Evolutionary conservation across 2,113 vertebrate species (phyloP).

Genomic region (Pygoscelis antarcticus): DNA sequence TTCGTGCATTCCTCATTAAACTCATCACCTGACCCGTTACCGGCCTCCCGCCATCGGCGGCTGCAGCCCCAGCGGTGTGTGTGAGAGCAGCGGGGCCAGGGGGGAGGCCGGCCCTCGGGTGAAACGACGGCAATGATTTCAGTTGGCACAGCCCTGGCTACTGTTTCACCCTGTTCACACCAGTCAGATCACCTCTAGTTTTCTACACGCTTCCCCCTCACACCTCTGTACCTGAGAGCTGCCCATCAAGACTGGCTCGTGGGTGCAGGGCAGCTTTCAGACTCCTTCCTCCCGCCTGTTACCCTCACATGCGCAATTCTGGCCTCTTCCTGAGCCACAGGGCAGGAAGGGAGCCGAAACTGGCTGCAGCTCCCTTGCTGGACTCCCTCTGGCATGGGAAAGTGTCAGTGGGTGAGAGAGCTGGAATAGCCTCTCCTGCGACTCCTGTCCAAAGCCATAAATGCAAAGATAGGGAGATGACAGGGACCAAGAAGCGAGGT

Average conservation of each 20-base stretch:
- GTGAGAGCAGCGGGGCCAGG: background rate
- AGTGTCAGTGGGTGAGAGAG: constrained; percentile 12
- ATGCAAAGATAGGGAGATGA: background rate
- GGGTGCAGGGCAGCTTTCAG: too few relatives aligned
- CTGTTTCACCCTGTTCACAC: background rate
- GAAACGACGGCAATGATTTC: rapidly evolving
- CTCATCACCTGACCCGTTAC: background rate
- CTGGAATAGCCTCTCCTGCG: background rate
- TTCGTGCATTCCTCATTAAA: rapidly evolving
- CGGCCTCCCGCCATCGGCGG: too few relatives aligned
- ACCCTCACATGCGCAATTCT: rapidly evolving
- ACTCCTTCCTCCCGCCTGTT: background rate
- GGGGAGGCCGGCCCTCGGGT: too few relatives aligned
- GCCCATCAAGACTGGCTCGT: rapidly evolving
- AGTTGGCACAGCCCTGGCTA: rapidly evolving
- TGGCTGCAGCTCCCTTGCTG: background rate
- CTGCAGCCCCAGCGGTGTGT: background rate
- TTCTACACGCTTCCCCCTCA: rapidly evolving
- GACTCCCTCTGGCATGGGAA: background rate
- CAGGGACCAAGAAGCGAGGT: background rate
- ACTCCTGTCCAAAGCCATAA: background rate
- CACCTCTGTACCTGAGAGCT: rapidly evolving
- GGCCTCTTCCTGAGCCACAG: background rate
- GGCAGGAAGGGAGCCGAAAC: background rate
- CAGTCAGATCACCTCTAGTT: rapidly evolving